Conservation (phyloP, 1,140 invertebrate genomes). For the Harlomillsia oculata region DNA sequence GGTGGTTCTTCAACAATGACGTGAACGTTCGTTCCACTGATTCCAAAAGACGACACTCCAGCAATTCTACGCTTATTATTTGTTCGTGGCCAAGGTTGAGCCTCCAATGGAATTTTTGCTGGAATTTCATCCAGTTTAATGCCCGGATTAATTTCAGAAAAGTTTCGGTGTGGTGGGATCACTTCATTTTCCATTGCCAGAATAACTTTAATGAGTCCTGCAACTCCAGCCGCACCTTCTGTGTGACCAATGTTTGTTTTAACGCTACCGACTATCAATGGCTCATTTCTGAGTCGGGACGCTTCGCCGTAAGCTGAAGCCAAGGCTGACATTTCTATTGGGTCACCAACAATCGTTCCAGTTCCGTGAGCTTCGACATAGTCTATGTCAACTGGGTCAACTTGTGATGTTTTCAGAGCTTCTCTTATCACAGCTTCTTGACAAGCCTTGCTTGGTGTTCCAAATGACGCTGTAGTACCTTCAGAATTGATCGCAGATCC, state of each 20-base stretch:
- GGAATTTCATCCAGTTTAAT: constrained; percentile 11
- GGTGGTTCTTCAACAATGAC: constrained; percentile 15
- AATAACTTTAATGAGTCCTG: constrained; percentile 6
- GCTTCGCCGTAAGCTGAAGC: constrained; percentile 46
- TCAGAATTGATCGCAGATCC: constrained; percentile 9
- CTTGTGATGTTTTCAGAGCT: constrained; percentile 44
- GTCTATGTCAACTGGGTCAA: constrained; percentile 43
- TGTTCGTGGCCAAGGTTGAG: background rate
- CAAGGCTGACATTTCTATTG: constrained; percentile 38
- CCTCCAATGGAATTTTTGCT: constrained; percentile 4
- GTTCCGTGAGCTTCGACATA: constrained; percentile 37
- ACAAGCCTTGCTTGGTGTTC: constrained; percentile 1
- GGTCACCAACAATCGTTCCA: constrained; percentile 45
- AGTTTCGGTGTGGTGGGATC: constrained; percentile 5
- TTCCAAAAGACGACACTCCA: constrained; percentile 17
- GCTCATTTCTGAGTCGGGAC: no score
- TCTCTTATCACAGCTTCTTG: constrained; percentile 41
- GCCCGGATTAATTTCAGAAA: background rate
- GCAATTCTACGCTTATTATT: background rate
- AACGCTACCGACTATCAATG: constrained; percentile 47
- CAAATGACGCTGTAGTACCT: constrained; percentile 1
- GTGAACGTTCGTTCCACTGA: constrained; percentile 22
- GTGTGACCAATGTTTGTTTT: constrained; percentile 55
- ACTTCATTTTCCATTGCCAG: background rate
- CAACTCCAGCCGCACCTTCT: constrained; percentile 42